Percentiles rank a stretch among this genome's conserved stretches.
Conservation (phyloP, 2,797 vertebrate species). For the Bovichtus variegatus region DNA sequence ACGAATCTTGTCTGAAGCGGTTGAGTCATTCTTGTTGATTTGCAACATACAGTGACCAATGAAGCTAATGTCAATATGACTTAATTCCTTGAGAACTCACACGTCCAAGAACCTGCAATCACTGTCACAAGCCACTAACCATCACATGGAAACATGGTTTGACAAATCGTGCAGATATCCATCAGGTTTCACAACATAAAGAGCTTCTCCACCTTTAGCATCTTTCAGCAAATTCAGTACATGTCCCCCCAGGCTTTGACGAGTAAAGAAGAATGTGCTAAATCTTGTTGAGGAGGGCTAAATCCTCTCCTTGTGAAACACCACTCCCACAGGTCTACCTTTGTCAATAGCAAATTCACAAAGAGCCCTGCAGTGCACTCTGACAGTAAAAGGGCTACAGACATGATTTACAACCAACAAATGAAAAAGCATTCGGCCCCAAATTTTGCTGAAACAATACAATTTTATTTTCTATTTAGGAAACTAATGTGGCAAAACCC, state of each 20-base stretch:
- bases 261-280: slow-evolving; percentile 71
- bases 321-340: slow-evolving; percentile 71
- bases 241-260: slow-evolving; percentile 63
- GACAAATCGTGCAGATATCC: slow-evolving; percentile 52
- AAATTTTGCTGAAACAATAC: slow-evolving; percentile 11
- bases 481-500: slow-evolving; percentile 31
- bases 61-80: slow-evolving; percentile 21
- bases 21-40: slow-evolving; percentile 36
- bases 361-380: slow-evolving; percentile 20
- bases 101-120: slow-evolving; percentile 26
- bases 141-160: slow-evolving; percentile 39
- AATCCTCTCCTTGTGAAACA: slow-evolving; percentile 73
- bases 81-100: slow-evolving; percentile 24
- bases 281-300: slow-evolving; percentile 69
- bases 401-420: background rate
- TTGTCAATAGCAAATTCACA: slow-evolving; percentile 44
- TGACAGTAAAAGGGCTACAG: slow-evolving; percentile 9
- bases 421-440: background rate
- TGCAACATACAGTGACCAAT: slow-evolving; percentile 20
- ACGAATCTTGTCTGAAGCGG: slow-evolving; percentile 36
- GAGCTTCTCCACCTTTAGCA: slow-evolving; percentile 49
- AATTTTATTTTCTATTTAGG: slow-evolving; percentile 17
- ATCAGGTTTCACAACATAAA: slow-evolving; percentile 66
- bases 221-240: slow-evolving; percentile 67
- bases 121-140: slow-evolving; percentile 34